Conservation (phyloP, 2,888 invertebrate species). For the Diaphora mendica region DNA sequence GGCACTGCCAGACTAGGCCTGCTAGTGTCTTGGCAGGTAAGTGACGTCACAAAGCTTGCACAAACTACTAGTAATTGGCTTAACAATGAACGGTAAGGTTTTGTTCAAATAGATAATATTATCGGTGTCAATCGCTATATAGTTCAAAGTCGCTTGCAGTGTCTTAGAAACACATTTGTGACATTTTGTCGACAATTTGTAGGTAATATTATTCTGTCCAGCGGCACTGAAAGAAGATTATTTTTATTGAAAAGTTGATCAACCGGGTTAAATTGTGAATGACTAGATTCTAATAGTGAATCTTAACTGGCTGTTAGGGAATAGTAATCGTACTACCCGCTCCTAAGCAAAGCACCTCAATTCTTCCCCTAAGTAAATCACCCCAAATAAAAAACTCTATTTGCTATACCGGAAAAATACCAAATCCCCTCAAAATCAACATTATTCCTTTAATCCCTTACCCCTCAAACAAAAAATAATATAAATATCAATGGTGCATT, state of each 20-base stretch:
- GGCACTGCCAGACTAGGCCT: slow-evolving; percentile 16
- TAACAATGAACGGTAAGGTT: slow-evolving; percentile 47
- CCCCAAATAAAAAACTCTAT: slow-evolving; percentile 7
- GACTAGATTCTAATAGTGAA: too few relatives aligned
- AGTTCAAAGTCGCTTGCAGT: background rate
- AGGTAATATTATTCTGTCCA: background rate
- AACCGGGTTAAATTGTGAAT: too few relatives aligned
- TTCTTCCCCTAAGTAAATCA: slow-evolving; percentile 10
- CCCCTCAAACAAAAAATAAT: slow-evolving; percentile 58
- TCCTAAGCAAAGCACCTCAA: background rate
- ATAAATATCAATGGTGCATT: slow-evolving; percentile 81
- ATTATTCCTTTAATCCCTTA: slow-evolving; percentile 24
- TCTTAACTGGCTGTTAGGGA: too few relatives aligned
- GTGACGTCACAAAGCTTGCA: slow-evolving; percentile 59
- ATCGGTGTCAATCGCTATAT: slow-evolving; percentile 17
- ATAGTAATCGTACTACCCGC: background rate
- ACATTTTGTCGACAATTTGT: background rate
- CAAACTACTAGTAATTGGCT: slow-evolving; percentile 58
- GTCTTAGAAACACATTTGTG: background rate
- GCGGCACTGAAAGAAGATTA: background rate
- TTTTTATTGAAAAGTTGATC: background rate
- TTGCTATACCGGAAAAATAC: slow-evolving; percentile 7
- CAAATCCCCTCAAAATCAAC: slow-evolving; percentile 28
- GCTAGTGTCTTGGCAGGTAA: slow-evolving; percentile 56
- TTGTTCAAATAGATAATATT: slow-evolving; percentile 30